Percentiles rank a stretch among this genome's conserved stretches.
phyloP scores from a whole-genome alignment of 2,888 invertebrate genomes.

The Scotopteryx bipunctaria region DNA sequence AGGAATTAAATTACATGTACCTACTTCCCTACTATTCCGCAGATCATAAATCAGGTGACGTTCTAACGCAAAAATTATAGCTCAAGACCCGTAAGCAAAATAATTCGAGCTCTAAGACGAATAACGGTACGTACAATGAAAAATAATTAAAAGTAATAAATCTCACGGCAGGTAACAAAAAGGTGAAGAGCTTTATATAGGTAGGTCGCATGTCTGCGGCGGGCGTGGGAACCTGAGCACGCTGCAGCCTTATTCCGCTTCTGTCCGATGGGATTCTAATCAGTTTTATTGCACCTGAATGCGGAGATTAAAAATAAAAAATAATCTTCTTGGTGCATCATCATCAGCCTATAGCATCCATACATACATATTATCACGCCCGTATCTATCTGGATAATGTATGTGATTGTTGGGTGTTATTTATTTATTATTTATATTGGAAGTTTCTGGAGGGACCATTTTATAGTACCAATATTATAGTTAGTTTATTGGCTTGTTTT shows the following conservation, averaged over 20 bases:
- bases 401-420: too few species aligned
- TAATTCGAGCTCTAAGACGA: slow-evolving; percentile 68
- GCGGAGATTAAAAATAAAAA: slow-evolving; percentile 2
- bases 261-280: slow-evolving; percentile 38
- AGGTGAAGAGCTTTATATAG: slow-evolving; percentile 80
- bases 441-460: too few species aligned
- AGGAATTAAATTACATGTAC: too few species aligned
- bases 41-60: slow-evolving; percentile 56
- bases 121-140: slow-evolving; percentile 76
- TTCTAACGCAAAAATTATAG: slow-evolving; percentile 58
- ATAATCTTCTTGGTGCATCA: not conserved
- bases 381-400: too few species aligned
- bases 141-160: slow-evolving; percentile 84
- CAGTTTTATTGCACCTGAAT: slow-evolving; percentile 20
- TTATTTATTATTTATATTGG: too few species aligned
- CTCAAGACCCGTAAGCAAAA: slow-evolving; percentile 68
- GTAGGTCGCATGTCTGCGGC: slow-evolving; percentile 78
- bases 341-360: too few species aligned
- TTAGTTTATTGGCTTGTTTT: too few species aligned
- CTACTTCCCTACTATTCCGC: slow-evolving; percentile 20
- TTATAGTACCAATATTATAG: too few species aligned
- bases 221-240: slow-evolving; percentile 69
- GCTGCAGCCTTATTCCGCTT: slow-evolving; percentile 48
- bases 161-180: slow-evolving; percentile 81
- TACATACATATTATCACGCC: too few species aligned